Percentiles rank a stretch among this genome's conserved stretches.
Conservation (phyloP, 2,113 vertebrate genomes). For the Brachionichthys hirsutus region DNA sequence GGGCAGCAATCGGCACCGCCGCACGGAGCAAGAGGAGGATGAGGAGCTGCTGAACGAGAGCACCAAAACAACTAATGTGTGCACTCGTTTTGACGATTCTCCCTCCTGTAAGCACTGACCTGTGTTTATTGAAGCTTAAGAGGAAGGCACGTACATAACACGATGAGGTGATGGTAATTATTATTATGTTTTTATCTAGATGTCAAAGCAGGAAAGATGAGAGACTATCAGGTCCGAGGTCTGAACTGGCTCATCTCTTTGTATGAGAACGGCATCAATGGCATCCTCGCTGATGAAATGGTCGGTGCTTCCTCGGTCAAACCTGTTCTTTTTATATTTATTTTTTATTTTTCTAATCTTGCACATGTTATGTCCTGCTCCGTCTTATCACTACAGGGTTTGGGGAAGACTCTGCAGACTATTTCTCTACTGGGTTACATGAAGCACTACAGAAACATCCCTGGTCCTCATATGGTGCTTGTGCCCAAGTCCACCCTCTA, state of each 20-base stretch:
- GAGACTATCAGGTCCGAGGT: conserved; percentile 96
- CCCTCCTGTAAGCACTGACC: conserved; percentile 86
- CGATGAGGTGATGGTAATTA: neutral
- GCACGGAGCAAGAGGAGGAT: conserved; percentile 97
- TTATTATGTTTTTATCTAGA: conserved; percentile 73
- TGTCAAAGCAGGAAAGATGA: conserved; percentile 91
- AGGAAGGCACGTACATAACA: neutral
- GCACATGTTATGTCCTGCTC: neutral
- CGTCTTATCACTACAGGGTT: conserved; percentile 76
- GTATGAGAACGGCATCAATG: conserved; percentile 99
- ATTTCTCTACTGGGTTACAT: conserved; percentile 98
- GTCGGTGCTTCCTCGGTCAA: conserved; percentile 68
- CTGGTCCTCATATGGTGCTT: conserved; percentile 98
- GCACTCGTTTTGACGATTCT: conserved; percentile 95
- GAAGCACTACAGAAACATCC: conserved; percentile 99
- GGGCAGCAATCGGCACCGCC: conserved; percentile 89
- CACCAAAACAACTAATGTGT: conserved; percentile 93
- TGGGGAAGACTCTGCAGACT: conserved; percentile 97
- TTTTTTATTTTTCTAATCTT: neutral
- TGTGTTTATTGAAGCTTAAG: neutral
- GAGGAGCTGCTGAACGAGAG: conserved; percentile 96
- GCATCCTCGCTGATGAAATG: conserved; percentile 99
- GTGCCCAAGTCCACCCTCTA: conserved; percentile 99
- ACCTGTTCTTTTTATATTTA: neutral
- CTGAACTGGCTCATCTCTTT: conserved; percentile 98